A percentile compares a stretch with the other conserved stretches of the same genome.
These are phyloP conservation scores for Coracias cyanogaster DNA, from an alignment of 2,797 vertebrate species.

Conservation along the genomic window DNA sequence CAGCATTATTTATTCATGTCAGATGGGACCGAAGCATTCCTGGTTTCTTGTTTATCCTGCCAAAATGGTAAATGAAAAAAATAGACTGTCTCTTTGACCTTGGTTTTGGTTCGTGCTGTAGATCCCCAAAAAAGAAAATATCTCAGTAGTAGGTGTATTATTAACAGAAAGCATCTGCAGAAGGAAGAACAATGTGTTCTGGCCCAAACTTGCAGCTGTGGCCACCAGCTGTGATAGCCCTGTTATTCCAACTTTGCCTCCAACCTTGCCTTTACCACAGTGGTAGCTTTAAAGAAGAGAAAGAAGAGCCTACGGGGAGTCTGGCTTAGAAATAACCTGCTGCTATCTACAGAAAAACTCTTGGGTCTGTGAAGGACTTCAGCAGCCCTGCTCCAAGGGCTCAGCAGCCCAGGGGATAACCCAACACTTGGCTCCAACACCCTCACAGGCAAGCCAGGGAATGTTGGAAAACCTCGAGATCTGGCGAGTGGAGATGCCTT, in stretches of 20 bases:
- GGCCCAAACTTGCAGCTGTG: constrained; percentile 32
- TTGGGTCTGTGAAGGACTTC: background rate
- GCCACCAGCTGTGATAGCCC: constrained; percentile 40
- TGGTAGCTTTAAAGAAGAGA: background rate
- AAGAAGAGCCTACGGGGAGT: background rate
- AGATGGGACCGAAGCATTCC: background rate
- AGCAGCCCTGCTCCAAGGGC: too few relatives aligned
- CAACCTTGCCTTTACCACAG: background rate
- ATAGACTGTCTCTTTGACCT: constrained; percentile 3
- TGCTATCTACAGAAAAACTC: background rate
- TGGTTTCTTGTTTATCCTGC: constrained; percentile 38
- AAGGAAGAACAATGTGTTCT: constrained; percentile 33
- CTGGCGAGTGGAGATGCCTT: background rate
- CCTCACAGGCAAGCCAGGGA: background rate
- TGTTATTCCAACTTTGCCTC: constrained; percentile 11
- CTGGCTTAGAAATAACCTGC: constrained; percentile 9
- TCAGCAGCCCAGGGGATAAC: background rate
- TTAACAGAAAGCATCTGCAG: constrained; percentile 44
- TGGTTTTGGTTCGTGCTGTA: background rate
- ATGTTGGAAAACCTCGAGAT: background rate
- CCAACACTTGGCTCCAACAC: background rate
- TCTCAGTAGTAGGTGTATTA: background rate
- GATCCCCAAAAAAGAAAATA: constrained; percentile 21
- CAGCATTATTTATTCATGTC: constrained; percentile 39
- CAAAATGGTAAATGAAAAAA: constrained; percentile 27